phyloP scores from a whole-genome alignment of 2,113 vertebrate species.

The Aspidoscelis tigris region DNA sequence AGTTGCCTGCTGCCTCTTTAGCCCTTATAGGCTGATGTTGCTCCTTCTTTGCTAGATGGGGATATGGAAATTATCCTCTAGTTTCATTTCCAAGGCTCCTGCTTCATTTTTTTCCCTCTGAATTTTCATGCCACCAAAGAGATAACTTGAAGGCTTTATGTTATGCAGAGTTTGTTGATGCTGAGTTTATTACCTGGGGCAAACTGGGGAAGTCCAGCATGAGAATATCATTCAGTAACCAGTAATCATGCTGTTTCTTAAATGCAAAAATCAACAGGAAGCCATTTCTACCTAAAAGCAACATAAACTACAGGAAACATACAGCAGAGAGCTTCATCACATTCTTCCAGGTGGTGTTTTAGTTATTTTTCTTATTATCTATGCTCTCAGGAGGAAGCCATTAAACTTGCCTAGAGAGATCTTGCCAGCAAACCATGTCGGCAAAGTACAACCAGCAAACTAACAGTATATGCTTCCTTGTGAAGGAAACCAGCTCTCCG shows the following conservation, averaged over 20 bases:
- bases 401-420: background rate
- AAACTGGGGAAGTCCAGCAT: conserved; percentile 5
- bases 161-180: background rate
- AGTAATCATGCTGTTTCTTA: conserved; percentile 14
- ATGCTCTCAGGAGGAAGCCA: background rate
- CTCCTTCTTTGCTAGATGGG: background rate
- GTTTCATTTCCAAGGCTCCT: conserved; percentile 2
- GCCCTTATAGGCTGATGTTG: background rate
- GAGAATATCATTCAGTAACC: conserved; percentile 33
- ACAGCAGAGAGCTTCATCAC: conserved; percentile 8
- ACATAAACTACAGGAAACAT: conserved; percentile 14
- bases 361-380: background rate
- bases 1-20: conserved; percentile 10
- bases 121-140: background rate
- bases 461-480: background rate
- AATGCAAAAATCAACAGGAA: background rate
- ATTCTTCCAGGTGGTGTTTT: conserved; percentile 38
- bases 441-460: background rate
- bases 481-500: conserved; percentile 36
- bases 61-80: background rate
- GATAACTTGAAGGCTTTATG: background rate
- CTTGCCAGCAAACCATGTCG: background rate
- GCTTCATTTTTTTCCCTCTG: background rate
- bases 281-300: background rate
- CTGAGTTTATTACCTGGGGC: conserved; percentile 9